Conservation (phyloP, 2,888 invertebrate genomes). For the Cheilosia impressa region DNA sequence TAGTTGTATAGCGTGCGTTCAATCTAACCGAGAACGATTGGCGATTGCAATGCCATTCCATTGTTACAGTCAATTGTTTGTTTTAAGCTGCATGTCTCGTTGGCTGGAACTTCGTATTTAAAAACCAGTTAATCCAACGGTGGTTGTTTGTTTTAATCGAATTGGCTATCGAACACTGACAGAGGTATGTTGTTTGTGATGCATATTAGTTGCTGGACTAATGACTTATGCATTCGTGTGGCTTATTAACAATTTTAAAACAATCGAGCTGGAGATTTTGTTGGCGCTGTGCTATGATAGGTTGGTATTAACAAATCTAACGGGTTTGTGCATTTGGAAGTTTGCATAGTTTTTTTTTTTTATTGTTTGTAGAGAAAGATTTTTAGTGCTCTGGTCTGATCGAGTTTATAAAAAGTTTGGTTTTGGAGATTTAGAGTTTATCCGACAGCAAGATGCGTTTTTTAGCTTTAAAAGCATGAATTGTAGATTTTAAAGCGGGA, state of each 20-base stretch:
- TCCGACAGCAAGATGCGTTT: too few relatives aligned
- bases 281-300: background rate
- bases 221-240: constrained; percentile 19
- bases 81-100: background rate
- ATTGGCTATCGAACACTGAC: constrained; percentile 15
- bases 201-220: constrained; percentile 25
- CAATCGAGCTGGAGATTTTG: background rate
- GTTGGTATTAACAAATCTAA: background rate
- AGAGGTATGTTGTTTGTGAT: constrained; percentile 25
- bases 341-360: background rate
- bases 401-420: background rate
- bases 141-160: constrained; percentile 18
- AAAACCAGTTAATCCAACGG: constrained; percentile 46
- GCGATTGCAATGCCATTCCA: constrained; percentile 2
- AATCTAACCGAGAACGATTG: constrained; percentile 7
- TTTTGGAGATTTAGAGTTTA: too few relatives aligned
- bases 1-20: background rate
- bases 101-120: constrained; percentile 30
- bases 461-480: too few relatives aligned
- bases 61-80: constrained; percentile 9
- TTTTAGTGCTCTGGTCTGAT: background rate
- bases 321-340: background rate
- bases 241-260: constrained; percentile 28
- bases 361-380: background rate
- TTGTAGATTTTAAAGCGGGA: too few relatives aligned